These are phyloP conservation scores for Chromoteleia sp. DNA, from an alignment of 2,888 invertebrate genomes.

Conservation along the genomic window DNA sequence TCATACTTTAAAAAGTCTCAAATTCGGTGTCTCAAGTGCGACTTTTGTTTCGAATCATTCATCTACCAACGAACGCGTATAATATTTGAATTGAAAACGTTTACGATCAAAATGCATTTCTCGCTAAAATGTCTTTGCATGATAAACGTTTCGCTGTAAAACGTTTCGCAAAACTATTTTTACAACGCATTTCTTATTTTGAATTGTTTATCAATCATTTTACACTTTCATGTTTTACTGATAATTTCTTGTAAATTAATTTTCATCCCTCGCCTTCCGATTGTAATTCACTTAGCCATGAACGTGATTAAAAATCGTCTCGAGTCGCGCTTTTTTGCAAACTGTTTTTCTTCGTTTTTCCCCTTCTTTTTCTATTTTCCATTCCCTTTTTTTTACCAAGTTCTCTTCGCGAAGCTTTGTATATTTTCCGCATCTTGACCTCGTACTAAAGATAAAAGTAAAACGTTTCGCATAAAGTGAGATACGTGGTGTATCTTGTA, in stretches of 20 bases:
- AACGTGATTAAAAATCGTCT: constrained; percentile 43
- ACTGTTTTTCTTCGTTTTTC: constrained; percentile 11
- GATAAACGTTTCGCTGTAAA: too few relatives aligned
- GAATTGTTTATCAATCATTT: too few relatives aligned
- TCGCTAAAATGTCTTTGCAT: too few relatives aligned
- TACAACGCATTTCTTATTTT: too few relatives aligned
- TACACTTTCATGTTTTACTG: too few relatives aligned
- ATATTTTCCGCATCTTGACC: constrained; percentile 65
- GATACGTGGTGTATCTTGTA: constrained; percentile 66
- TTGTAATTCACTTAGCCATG: constrained; percentile 1
- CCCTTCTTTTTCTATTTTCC: constrained; percentile 13
- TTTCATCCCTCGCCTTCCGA: neutral
- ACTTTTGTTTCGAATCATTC: too few relatives aligned
- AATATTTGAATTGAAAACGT: too few relatives aligned
- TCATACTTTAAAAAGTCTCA: too few relatives aligned
- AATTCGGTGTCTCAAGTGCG: too few relatives aligned
- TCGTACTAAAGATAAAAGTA: constrained; percentile 65
- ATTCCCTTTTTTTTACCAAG: constrained; percentile 40
- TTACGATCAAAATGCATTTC: too few relatives aligned
- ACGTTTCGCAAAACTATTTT: too few relatives aligned
- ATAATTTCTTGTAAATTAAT: neutral
- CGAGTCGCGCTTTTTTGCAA: constrained; percentile 22
- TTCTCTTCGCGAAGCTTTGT: constrained; percentile 57
- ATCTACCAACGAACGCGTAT: too few relatives aligned
- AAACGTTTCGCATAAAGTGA: constrained; percentile 67